Percentiles rank a stretch among this genome's conserved stretches.
Evolutionary conservation across 37 sponge, comb jelly and placozoan species (phyloP).

Genomic region (Beroe forskalii): DNA sequence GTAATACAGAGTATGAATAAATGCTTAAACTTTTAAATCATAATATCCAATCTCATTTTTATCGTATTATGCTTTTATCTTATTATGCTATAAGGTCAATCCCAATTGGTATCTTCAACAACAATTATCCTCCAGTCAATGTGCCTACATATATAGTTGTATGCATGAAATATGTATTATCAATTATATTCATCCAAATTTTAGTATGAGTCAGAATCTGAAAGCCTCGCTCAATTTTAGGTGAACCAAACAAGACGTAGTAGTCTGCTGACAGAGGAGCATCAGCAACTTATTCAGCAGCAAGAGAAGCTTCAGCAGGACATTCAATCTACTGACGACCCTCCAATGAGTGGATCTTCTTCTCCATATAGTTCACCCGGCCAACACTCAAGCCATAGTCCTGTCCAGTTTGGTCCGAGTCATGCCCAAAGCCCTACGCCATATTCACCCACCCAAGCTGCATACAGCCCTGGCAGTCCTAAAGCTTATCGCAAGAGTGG

Average conservation of each 20-base stretch:
- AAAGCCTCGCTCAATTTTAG: no score
- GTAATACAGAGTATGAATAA: no score
- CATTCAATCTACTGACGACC: constrained; percentile 32
- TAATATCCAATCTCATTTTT: no score
- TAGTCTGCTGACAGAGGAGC: constrained; percentile 37
- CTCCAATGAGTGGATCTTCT: not conserved
- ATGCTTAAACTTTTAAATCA: no score
- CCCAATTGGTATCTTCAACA: no score
- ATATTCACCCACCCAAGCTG: not conserved
- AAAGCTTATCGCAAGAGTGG: not conserved
- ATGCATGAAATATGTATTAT: no score
- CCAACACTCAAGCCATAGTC: not conserved
- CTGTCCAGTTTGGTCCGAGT: not conserved
- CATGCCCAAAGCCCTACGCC: not conserved
- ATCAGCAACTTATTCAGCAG: constrained; percentile 52
- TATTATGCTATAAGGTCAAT: no score
- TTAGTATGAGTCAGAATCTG: no score
- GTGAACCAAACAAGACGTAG: not conserved
- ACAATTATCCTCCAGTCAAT: no score
- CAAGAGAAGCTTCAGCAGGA: constrained; percentile 37
- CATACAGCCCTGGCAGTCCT: not conserved
- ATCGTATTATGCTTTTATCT: no score
- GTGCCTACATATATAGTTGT: no score
- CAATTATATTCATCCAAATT: no score
- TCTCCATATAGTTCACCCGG: not conserved